Evolutionary conservation across 92 coral and sea anemone species (phyloP), one percentile per base, ranked within the genome.

Genomic region (Paragorgia papillata): DNA sequence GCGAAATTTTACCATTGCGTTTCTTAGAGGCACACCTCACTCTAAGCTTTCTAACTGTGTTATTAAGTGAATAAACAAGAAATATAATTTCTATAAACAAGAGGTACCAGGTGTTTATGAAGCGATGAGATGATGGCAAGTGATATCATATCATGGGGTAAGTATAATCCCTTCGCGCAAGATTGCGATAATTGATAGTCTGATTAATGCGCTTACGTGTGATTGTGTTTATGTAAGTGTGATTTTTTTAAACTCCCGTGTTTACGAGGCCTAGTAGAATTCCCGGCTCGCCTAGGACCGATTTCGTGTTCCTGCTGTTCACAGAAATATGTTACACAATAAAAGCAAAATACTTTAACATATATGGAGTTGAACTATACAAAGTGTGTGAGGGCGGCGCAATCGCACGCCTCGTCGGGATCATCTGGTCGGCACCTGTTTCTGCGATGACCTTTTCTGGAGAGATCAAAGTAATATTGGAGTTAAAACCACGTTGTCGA

Each of bases 81-180:
- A 18, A 44, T 18, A 71, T 71, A 71, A 71, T 55, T 70, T 70
- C 62, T 71, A 71, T 71, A 71, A 71, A 71, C 78, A 71, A 71
- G 48, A 20, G 46, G 49, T 35, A 53, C 64, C 64, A 71, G 78
- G 78, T 71, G 78, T 71, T 53, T 71, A 71, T 71, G 75, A 68
- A 68, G 75, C 75, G 75, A 68, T 68, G 78, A 71, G 78, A 71
- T 71, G 78, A 14, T 56, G 3, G 30, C 30, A 56, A 56, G 15
- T 56, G 62, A 71, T 71, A 71, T 54, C 78, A 55, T 71, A 71
- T 71, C 78, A 71, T 54, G 78, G 78, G 78, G 64, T 71, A 71
- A 71, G 64, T 53, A 71, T 71, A 71, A 71, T 71, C 78, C 78
- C 33, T 71, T 71, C 78, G 64, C 78, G 78, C 78, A 53, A 34